These are phyloP conservation scores for Drosophila flavopinicola DNA, from an alignment of 2,888 invertebrate genomes.

Conservation along the genomic window DNA sequence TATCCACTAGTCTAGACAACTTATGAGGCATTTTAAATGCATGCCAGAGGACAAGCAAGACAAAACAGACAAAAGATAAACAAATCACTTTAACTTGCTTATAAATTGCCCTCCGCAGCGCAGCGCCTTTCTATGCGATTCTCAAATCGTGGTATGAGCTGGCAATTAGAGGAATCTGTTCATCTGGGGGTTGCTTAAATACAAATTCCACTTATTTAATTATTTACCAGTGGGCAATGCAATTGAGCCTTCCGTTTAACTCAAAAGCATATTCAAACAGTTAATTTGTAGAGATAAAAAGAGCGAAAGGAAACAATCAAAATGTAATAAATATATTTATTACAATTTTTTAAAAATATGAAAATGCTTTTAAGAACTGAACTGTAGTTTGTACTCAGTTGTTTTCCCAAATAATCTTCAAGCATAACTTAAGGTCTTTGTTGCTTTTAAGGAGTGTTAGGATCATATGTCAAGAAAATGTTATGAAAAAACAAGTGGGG, in stretches of 20 bases:
- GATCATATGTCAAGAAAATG: neutral
- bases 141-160: neutral
- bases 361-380: too few relatives aligned
- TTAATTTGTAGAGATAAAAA: too few relatives aligned
- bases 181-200: neutral
- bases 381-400: too few relatives aligned
- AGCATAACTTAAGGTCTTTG: neutral
- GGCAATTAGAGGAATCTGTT: slow-evolving; percentile 1
- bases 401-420: neutral
- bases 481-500: too few relatives aligned
- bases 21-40: slow-evolving; percentile 57
- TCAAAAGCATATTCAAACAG: too few relatives aligned
- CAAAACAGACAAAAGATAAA: slow-evolving; percentile 49
- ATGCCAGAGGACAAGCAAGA: slow-evolving; percentile 34
- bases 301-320: too few relatives aligned
- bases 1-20: slow-evolving; percentile 47
- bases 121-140: slow-evolving; percentile 13
- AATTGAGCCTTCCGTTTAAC: too few relatives aligned
- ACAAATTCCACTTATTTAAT: too few relatives aligned
- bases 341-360: too few relatives aligned
- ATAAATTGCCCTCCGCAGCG: slow-evolving; percentile 21
- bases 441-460: neutral
- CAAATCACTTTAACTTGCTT: slow-evolving; percentile 33
- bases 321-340: too few relatives aligned
- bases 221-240: too few relatives aligned